Evolutionary conservation across 2,113 vertebrate genomes (phyloP), one percentile per base, ranked within the genome.

Genomic region (Ctenodactylus gundi): DNA sequence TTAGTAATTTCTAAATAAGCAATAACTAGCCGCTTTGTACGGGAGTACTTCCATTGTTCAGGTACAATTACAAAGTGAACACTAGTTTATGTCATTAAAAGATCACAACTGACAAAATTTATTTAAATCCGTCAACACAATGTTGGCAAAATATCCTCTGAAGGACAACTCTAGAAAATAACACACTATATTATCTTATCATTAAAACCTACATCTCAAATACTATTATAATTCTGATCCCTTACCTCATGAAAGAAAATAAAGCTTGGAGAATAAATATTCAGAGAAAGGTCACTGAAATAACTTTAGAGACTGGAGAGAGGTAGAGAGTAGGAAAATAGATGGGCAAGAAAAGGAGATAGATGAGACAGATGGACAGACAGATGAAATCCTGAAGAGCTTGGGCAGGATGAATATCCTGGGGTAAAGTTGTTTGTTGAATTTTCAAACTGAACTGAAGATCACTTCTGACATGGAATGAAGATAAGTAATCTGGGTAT

Each of bases 151-250:
- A 57, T 89, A 41, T 36, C 36, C 91, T n/a, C 44, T 34, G 60
- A 88, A 90, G 80, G 51, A 77, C 60, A 95, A 76, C 25, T 62
- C 4, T 13, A 96, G 77, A 77, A 90, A 94, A 70, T 39, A 81
- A 60, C 25, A 88, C 3, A 31, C 31, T 75, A 51, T 55, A 51
- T 78, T 21, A 12, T 80, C 46, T 49, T 23, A 90, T 1, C 57
- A 31, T 25, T 93, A 82, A 94, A 96, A 87, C n/a, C 44, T 80
- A 87, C 49, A 78, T 70, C 31, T 77, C 44, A 83, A 89, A 85
- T 53, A 89, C 36, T 67, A 64, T 4, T 62, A 2, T 51, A 91
- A 95, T 68, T 94, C 51, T 82, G 29, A 82, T 27, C 21, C 75
- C 7, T 96, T n/a, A 73, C 31, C 67, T 82, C 4, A 72, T 85